Conservation (phyloP, 2,888 invertebrate species). For the Rhimphoctona megacephalus region DNA sequence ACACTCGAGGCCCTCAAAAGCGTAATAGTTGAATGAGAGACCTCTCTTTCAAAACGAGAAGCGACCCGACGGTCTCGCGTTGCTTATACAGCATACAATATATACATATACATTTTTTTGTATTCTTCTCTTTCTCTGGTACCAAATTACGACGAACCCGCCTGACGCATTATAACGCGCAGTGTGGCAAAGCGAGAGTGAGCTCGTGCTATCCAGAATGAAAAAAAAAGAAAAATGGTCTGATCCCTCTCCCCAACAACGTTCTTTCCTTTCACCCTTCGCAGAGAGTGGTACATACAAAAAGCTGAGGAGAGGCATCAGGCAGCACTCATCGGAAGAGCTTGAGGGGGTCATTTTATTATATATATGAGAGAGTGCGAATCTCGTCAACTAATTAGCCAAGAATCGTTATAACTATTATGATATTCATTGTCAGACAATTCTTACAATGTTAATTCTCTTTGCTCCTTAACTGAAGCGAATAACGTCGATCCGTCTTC, state of each 20-base stretch:
- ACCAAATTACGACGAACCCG: constrained; percentile 59
- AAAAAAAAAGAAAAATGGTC: constrained; percentile 50
- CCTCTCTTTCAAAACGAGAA: constrained; percentile 65
- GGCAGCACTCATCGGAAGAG: constrained; percentile 45
- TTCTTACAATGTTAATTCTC: constrained; percentile 51
- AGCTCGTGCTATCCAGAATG: constrained; percentile 58
- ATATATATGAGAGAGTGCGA: constrained; percentile 2
- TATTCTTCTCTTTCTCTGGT: constrained; percentile 27
- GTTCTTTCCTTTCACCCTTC: constrained; percentile 37
- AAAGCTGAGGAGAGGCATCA: constrained; percentile 42
- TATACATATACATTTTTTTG: constrained; percentile 10
- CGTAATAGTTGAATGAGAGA: constrained; percentile 64
- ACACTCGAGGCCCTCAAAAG: constrained; percentile 58
- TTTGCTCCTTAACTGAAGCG: neutral
- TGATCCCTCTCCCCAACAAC: constrained; percentile 29
- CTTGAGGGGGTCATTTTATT: constrained; percentile 36
- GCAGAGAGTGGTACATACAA: constrained; percentile 49
- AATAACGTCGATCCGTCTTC: constrained; percentile 18
- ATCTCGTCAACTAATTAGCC: constrained; percentile 63
- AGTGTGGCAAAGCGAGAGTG: constrained; percentile 46
- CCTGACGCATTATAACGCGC: constrained; percentile 59
- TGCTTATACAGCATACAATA: constrained; percentile 41
- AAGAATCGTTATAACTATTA: constrained; percentile 53
- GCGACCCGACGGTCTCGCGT: constrained; percentile 60
- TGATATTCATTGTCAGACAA: constrained; percentile 55